Evolutionary conservation across 2,797 vertebrate species (phyloP), one percentile per base, ranked within the genome.

Genomic region (Phrynocephalus guinanensis): DNA sequence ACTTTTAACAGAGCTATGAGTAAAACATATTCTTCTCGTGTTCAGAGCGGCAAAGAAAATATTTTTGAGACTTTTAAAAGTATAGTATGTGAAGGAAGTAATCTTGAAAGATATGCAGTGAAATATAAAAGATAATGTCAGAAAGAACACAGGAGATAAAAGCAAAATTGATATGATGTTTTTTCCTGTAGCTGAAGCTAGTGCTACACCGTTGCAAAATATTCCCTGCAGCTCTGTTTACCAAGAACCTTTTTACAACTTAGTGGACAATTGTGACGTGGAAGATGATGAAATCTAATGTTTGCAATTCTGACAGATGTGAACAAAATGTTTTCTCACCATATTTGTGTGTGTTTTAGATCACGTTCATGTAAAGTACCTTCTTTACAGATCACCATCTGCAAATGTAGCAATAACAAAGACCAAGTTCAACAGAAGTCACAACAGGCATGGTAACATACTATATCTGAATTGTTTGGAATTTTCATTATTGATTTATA

Each of bases 231-330:
- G 26, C 56, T 68, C 44, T 86, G 60, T 90, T 90, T 87, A 56
- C 81, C 3, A 5, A 76, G 0, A 1, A 38, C 71, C 50, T 86
- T 50, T 89, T 63, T 30, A 84, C 68, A 84, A 80, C 2, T 24
- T 71, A 68, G 68, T 0, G 5, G 83, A 91, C 88, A 85, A 82
- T 82, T n/a, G 1, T 60, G 88, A 92, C 44, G 85, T 91, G 73
- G 33, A 44, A 26, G 24, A 82, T 91, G 88, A 94, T 71, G 91
- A 95, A 91, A 92, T 89, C 67, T 90, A 0, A 0, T 92, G 78
- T 91, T 91, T 94, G 87, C 86, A 82, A 30, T 91, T 89, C 82
- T 89, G 83, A 20, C 22, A 91, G 44, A 6, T 68, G 88, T 1
- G 0, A 82, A 33, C 79, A 87, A 73, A 73, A 88, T 11, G 0